These are phyloP conservation scores for Brienomyrus longianalis DNA, from an alignment of 2,113 vertebrate species.

Conservation along the genomic window DNA sequence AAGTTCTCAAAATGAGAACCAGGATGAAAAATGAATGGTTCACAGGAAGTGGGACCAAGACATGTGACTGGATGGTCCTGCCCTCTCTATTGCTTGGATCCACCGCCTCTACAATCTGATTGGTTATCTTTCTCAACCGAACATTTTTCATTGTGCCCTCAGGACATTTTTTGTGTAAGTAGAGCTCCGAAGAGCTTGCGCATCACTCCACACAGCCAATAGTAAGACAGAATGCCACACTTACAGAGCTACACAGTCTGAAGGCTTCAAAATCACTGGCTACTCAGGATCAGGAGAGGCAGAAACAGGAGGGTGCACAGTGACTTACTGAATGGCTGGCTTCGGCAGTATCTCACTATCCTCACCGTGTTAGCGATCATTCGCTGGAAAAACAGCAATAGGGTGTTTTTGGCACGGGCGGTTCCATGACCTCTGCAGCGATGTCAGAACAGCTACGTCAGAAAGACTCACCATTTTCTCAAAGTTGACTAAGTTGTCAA, in stretches of 20 bases:
- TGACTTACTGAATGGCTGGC: constrained; percentile 89
- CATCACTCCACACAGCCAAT: neutral
- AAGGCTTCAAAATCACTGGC: neutral
- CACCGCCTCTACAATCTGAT: no score
- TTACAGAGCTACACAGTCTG: neutral
- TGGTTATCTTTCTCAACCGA: no score
- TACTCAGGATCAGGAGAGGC: neutral
- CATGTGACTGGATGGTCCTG: no score
- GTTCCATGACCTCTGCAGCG: no score
- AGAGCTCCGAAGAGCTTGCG: neutral
- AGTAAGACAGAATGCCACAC: neutral
- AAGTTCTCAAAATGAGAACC: neutral
- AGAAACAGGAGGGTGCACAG: neutral
- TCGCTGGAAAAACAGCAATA: constrained; percentile 58
- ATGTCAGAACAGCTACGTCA: no score
- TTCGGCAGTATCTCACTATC: constrained; percentile 85
- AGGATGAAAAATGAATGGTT: no score
- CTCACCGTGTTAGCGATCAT: constrained; percentile 95
- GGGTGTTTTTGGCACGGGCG: neutral
- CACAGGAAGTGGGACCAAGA: neutral
- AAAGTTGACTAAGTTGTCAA: constrained; percentile 93
- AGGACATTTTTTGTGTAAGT: no score
- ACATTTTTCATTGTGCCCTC: no score
- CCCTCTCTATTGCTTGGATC: no score
- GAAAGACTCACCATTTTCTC: constrained; percentile 92